These are phyloP conservation scores for Choreutis nemorana DNA, from an alignment of 2,888 invertebrate species.

Conservation along the genomic window DNA sequence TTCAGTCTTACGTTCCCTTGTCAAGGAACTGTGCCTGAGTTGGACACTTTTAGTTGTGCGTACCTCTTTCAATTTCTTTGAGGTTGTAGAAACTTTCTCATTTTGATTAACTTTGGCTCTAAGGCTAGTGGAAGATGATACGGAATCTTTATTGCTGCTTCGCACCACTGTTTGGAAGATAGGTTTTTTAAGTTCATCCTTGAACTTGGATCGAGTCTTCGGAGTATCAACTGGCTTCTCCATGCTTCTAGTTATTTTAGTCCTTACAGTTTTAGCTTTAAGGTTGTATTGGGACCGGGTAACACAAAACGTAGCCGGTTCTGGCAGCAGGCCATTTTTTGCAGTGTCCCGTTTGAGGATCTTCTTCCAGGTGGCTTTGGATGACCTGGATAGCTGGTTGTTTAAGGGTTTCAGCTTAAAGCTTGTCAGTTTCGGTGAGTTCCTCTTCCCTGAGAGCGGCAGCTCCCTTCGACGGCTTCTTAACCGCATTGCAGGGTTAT, in stretches of 20 bases:
- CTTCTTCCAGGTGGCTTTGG: constrained; percentile 39
- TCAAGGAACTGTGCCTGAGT: constrained; percentile 48
- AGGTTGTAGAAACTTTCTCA: constrained; percentile 36
- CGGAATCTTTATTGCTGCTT: constrained; percentile 34
- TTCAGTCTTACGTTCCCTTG: constrained; percentile 44
- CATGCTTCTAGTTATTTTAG: constrained; percentile 36
- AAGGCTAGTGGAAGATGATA: constrained; percentile 33
- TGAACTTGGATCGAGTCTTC: constrained; percentile 35
- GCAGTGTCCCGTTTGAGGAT: constrained; percentile 32
- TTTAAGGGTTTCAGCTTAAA: constrained; percentile 30
- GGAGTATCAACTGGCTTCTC: constrained; percentile 36
- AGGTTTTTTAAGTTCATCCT: constrained; percentile 41
- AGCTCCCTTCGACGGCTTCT: constrained; percentile 72
- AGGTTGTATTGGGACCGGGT: constrained; percentile 42
- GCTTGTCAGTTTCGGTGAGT: constrained; percentile 29
- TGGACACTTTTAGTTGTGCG: constrained; percentile 41
- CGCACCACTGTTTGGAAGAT: constrained; percentile 57
- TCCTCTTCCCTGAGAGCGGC: constrained; percentile 52
- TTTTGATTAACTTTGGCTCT: constrained; percentile 29
- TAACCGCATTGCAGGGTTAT: constrained; percentile 69
- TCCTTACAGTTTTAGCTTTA: constrained; percentile 44
- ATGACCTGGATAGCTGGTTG: constrained; percentile 25
- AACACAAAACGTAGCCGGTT: constrained; percentile 29
- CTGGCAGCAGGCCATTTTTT: constrained; percentile 40
- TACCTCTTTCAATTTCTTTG: constrained; percentile 36